These are phyloP conservation scores for Apotomis capreana DNA, from an alignment of 2,888 invertebrate genomes.

Conservation along the genomic window DNA sequence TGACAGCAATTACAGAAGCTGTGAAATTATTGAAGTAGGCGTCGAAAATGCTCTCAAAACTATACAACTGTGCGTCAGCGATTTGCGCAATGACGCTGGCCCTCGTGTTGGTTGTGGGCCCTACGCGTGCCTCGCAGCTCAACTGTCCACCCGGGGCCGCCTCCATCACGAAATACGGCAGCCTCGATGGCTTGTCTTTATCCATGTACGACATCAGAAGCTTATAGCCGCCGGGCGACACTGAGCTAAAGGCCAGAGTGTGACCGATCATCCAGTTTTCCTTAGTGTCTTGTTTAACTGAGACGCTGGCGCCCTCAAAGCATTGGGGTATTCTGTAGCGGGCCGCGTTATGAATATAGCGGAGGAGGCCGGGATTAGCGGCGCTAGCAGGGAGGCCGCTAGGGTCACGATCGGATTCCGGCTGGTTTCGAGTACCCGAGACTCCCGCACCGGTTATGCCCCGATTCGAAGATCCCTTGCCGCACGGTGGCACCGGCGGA, in stretches of 20 bases:
- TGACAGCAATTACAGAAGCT: constrained; percentile 74
- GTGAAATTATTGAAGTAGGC: constrained; percentile 69
- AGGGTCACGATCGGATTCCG: constrained; percentile 52
- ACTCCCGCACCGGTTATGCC: constrained; percentile 78
- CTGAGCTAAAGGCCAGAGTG: constrained; percentile 74
- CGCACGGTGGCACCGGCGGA: constrained; percentile 46
- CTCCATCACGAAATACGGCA: constrained; percentile 78
- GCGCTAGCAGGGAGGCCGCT: constrained; percentile 65
- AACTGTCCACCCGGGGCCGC: constrained; percentile 77
- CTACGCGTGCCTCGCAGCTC: constrained; percentile 75
- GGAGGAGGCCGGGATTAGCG: constrained; percentile 68
- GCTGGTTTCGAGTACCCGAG: constrained; percentile 69
- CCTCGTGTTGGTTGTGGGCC: constrained; percentile 64
- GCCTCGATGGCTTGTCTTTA: constrained; percentile 58
- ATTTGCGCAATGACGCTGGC: constrained; percentile 74
- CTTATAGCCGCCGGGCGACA: constrained; percentile 78
- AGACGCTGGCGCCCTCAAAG: constrained; percentile 74
- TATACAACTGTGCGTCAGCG: constrained; percentile 70
- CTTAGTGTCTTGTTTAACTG: constrained; percentile 66
- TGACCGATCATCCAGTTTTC: constrained; percentile 75
- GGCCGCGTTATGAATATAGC: constrained; percentile 75
- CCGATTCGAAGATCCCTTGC: constrained; percentile 60
- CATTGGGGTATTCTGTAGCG: constrained; percentile 76
- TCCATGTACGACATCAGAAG: constrained; percentile 70
- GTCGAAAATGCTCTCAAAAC: constrained; percentile 76